Evolutionary conservation across 2,113 vertebrate genomes (phyloP).

Genomic region (Solea solea): DNA sequence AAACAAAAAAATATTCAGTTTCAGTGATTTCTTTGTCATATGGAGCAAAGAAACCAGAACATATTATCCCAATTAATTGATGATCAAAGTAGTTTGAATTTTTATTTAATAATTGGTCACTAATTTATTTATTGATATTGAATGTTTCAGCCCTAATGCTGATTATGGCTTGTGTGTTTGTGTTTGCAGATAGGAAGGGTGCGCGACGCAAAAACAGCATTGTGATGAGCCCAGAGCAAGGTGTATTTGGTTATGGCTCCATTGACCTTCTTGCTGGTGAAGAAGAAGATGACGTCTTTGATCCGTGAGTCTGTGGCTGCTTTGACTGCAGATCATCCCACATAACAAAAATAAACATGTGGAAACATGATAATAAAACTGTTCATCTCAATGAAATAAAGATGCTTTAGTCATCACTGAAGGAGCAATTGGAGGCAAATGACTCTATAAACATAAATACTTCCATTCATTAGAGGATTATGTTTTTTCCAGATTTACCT

Average conservation of each 20-base stretch:
- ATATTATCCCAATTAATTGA: no score
- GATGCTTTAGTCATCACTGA: neutral
- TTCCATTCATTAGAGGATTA: neutral
- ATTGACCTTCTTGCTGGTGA: conserved; percentile 71
- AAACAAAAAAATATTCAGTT: no score
- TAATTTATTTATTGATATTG: no score
- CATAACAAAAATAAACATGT: neutral
- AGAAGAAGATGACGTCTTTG: conserved; percentile 76
- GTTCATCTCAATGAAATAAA: neutral
- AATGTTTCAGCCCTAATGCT: neutral
- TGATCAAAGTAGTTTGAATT: no score
- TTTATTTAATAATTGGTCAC: no score
- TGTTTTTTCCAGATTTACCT: conserved; percentile 72
- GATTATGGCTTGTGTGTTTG: neutral
- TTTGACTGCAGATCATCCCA: neutral
- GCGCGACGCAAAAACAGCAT: conserved; percentile 23
- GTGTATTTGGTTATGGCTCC: conserved; percentile 76
- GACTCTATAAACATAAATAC: neutral
- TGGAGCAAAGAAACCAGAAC: no score
- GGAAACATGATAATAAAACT: neutral
- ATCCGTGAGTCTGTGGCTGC: conserved; percentile 71
- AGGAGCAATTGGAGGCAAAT: neutral
- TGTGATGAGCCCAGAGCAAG: conserved; percentile 78
- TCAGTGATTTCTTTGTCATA: no score
- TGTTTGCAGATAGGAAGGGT: conserved; percentile 56